Evolutionary conservation across 2,888 invertebrate genomes (phyloP), one percentile per base, ranked within the genome.

Genomic region (Synergus gifuensis): DNA sequence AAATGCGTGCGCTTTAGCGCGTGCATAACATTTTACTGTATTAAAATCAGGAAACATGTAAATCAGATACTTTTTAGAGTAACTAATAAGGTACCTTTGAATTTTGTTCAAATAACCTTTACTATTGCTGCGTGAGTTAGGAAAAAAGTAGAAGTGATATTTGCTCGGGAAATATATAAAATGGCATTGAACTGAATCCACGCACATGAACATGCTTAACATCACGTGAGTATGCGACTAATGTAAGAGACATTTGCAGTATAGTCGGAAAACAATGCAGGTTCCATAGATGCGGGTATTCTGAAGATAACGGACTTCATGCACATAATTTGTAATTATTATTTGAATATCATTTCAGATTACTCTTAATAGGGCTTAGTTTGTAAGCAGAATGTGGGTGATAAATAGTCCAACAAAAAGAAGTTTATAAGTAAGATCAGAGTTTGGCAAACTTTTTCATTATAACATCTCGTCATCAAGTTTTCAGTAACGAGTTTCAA

Each of bases 161-260:
- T 54, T 36, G 49, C 46, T 18, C 49, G 49, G 28, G n/a, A 69
- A 49, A 69, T 14, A 49, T 9, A n/a, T 49, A 36, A 69, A 54
- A 54, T 69, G 69, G 49, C 49, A 69, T 69, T 69, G 69, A 36
- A 69, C 49, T 69, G 28, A 69, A 49, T 69, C 46, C 9, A 11
- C 5, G 28, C 46, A 28, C 0, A 49, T 69, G 49, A 28, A 42
- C 12, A 12, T 67, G 22, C 7, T 22, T n/a, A 18, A 18, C 7
- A 4, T 69, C 36, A 69, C 49, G 69, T 69, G 69, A 69, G 22
- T 69, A 49, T 7, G 28, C 36, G 9, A 44, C 40, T 28, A 28
- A 28, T 28, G 28, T 66, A 66, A 66, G 42, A 54, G 49, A 69
- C 14, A 28, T 54, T 69, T 69, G 16, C 28, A 28, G 3, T 16